These are phyloP conservation scores for Catalaphyllia jardinei DNA, from an alignment of 64 coral and sea anemone genomes.

Conservation along the genomic window DNA sequence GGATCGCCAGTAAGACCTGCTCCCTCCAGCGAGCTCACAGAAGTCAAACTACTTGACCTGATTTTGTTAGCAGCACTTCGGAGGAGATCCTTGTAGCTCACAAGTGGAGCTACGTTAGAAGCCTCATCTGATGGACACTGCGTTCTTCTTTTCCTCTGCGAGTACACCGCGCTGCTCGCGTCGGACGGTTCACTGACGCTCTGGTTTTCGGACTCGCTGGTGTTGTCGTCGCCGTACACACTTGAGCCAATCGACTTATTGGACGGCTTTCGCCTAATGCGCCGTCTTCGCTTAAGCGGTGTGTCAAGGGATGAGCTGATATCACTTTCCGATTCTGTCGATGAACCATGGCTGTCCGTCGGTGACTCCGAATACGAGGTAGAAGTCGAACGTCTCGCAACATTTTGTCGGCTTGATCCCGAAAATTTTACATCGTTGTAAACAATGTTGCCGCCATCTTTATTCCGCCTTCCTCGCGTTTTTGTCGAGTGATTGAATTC, in stretches of 20 bases:
- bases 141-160: conserved; percentile 15
- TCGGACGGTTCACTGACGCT: conserved; percentile 61
- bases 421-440: conserved; percentile 37
- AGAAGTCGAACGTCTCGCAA: conserved; percentile 34
- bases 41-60: conserved; percentile 94
- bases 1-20: not conserved
- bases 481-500: conserved; percentile 11
- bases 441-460: conserved; percentile 41
- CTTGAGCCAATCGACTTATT: conserved; percentile 95
- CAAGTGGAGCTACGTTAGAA: not conserved
- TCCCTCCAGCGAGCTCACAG: conserved; percentile 87
- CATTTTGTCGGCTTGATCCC: conserved; percentile 22
- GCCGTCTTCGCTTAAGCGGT: conserved; percentile 86
- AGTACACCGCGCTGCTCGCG: conserved; percentile 26
- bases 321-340: conserved; percentile 82
- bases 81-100: conserved; percentile 8
- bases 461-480: conserved; percentile 12
- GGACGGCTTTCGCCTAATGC: conserved; percentile 83
- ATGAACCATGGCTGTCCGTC: conserved; percentile 51
- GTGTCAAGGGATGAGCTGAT: conserved; percentile 42
- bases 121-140: conserved; percentile 5
- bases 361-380: conserved; percentile 8
- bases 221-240: conserved; percentile 90
- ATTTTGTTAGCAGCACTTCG: conserved; percentile 41
- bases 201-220: conserved; percentile 83